A percentile compares a stretch with the other conserved stretches of the same genome.
Evolutionary conservation across 2,888 invertebrate genomes (phyloP).

Genomic region (Theristus sp.): DNA sequence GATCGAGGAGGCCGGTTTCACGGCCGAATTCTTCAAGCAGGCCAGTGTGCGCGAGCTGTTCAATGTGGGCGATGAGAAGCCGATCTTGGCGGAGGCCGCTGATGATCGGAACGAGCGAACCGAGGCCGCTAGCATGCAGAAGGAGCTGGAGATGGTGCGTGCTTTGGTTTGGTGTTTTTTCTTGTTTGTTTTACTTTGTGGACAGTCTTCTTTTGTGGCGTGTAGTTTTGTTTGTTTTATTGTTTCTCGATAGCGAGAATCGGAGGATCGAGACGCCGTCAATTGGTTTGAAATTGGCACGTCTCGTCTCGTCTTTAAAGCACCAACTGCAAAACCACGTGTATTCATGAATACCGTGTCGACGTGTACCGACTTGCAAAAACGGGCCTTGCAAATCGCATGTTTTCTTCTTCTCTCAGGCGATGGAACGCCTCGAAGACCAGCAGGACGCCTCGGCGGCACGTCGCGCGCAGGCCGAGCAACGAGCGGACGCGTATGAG

Average conservation of each 20-base stretch:
- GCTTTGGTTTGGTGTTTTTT: background rate
- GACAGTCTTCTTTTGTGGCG: no score
- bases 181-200: background rate
- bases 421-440: conserved; percentile 22
- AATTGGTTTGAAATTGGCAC: no score
- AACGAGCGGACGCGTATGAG: conserved; percentile 12
- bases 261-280: no score
- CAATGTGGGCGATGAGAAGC: conserved; percentile 13
- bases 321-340: no score
- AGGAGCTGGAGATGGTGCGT: conserved; percentile 16
- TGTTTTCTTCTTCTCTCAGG: conserved; percentile 5
- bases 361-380: no score
- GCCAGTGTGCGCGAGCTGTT: conserved; percentile 27
- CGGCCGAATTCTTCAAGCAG: conserved; percentile 80
- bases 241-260: no score
- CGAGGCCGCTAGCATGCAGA: conserved; percentile 13
- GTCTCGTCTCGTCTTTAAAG: no score
- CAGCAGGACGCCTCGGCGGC: conserved; percentile 22
- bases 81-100: conserved; percentile 8
- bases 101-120: no score
- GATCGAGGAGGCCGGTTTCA: conserved; percentile 96
- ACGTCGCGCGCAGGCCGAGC: conserved; percentile 18
- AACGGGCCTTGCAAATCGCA: no score
- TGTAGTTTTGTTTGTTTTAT: no score
- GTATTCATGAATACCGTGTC: no score